A percentile compares a stretch with the other conserved stretches of the same genome.
These are phyloP conservation scores for Polypterus senegalus DNA, from an alignment of 2,113 vertebrate species.

Conservation along the genomic window DNA sequence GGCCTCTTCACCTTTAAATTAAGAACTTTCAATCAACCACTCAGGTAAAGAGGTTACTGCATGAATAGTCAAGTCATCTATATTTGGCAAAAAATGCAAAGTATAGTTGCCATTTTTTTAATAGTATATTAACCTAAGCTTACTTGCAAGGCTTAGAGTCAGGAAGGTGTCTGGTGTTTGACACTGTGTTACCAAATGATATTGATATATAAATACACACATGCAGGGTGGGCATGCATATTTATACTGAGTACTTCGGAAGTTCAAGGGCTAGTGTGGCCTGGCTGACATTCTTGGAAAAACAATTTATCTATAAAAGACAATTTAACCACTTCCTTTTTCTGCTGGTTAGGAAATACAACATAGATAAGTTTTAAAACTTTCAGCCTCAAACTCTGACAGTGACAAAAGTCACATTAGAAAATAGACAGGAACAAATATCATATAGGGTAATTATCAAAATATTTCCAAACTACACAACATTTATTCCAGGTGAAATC, in stretches of 20 bases:
- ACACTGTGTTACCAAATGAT: background rate
- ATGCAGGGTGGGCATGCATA: too few species aligned
- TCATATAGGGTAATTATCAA: too few species aligned
- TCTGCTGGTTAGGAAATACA: too few species aligned
- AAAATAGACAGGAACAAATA: too few species aligned
- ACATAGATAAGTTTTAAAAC: too few species aligned
- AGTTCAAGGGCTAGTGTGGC: constrained; percentile 28
- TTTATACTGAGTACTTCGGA: constrained; percentile 10
- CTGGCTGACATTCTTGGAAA: constrained; percentile 35
- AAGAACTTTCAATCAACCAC: background rate
- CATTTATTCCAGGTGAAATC: too few species aligned
- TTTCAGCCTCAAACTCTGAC: too few species aligned
- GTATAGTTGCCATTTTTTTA: background rate
- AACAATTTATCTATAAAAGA: background rate
- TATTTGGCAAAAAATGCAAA: background rate
- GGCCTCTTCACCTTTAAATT: constrained; percentile 17
- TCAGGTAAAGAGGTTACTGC: background rate
- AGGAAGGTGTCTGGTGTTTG: background rate
- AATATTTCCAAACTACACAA: too few species aligned
- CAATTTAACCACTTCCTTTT: too few species aligned
- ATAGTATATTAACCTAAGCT: background rate
- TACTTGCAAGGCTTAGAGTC: background rate
- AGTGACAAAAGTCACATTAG: too few species aligned
- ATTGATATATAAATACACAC: too few species aligned
- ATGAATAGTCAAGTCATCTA: background rate